phyloP scores from a whole-genome alignment of 2,888 invertebrate genomes.

The Chesias legatella region DNA sequence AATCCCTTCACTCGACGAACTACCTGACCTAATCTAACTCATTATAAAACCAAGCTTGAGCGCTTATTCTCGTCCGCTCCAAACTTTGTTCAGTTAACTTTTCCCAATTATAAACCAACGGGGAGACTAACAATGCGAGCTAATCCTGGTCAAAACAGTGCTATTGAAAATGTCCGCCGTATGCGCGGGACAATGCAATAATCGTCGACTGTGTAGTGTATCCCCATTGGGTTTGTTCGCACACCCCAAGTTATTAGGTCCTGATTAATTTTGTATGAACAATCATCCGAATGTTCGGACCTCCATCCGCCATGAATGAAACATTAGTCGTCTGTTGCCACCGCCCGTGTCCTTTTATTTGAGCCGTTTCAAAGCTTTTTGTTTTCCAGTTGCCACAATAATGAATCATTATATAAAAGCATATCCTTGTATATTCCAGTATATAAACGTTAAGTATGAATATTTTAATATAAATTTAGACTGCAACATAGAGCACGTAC shows the following conservation, averaged over 20 bases:
- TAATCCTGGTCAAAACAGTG: constrained; percentile 25
- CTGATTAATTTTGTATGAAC: constrained; percentile 74
- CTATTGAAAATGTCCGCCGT: constrained; percentile 35
- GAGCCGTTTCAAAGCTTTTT: neutral
- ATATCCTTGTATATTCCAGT: too few species aligned
- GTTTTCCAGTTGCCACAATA: neutral
- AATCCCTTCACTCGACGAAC: too few species aligned
- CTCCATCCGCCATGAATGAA: constrained; percentile 55
- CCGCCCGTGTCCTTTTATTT: constrained; percentile 23
- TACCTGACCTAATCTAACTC: too few species aligned
- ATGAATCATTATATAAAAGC: too few species aligned
- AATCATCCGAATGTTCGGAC: constrained; percentile 56
- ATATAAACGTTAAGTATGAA: too few species aligned
- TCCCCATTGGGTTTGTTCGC: constrained; percentile 40
- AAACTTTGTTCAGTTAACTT: neutral
- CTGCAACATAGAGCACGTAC: too few species aligned
- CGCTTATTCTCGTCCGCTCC: neutral
- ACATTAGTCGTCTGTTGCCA: constrained; percentile 51
- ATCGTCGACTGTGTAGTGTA: constrained; percentile 21
- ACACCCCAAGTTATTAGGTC: constrained; percentile 42
- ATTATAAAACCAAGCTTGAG: too few species aligned
- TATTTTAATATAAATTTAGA: too few species aligned
- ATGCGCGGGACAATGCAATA: constrained; percentile 36
- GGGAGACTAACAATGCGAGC: constrained; percentile 3
- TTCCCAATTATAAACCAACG: constrained; percentile 1